Conservation (phyloP, 2,113 vertebrate genomes). For the Bettongia penicillata region DNA sequence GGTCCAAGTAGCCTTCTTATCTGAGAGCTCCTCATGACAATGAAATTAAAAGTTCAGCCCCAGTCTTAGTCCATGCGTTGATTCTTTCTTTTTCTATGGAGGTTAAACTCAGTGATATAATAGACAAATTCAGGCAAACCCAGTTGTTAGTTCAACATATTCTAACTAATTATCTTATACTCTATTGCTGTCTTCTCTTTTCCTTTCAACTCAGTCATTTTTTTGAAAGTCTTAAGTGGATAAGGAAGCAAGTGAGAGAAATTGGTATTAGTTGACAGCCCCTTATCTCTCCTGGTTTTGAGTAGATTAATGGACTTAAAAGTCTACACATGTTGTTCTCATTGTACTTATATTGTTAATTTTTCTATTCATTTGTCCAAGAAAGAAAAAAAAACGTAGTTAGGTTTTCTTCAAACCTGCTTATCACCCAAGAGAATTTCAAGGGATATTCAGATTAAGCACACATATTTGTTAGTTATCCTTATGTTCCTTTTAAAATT, state of each 20-base stretch:
- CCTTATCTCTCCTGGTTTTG: not conserved
- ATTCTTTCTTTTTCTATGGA: not conserved
- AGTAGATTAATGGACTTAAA: not conserved
- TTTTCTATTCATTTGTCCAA: not conserved
- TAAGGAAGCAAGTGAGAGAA: not conserved
- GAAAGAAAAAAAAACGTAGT: not conserved
- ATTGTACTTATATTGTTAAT: not conserved
- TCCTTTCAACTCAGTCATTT: not conserved
- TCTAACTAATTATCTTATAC: not conserved
- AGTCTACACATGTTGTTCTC: not conserved
- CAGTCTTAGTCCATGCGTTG: too few relatives aligned
- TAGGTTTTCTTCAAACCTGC: not conserved
- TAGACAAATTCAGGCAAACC: not conserved
- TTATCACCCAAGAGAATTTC: not conserved
- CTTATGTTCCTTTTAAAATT: conserved; percentile 11
- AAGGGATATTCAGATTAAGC: not conserved
- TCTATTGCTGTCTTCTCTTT: not conserved
- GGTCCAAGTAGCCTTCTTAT: not conserved
- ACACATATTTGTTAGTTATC: conserved; percentile 1
- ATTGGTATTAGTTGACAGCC: not conserved
- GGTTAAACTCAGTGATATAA: not conserved
- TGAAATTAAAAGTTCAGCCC: too few relatives aligned
- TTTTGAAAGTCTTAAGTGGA: not conserved
- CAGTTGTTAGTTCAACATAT: not conserved
- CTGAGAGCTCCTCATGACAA: not conserved